A percentile compares a stretch with the other conserved stretches of the same genome.
Evolutionary conservation across 2,113 vertebrate species (phyloP).

Genomic region (Malurus alboscapulatus): DNA sequence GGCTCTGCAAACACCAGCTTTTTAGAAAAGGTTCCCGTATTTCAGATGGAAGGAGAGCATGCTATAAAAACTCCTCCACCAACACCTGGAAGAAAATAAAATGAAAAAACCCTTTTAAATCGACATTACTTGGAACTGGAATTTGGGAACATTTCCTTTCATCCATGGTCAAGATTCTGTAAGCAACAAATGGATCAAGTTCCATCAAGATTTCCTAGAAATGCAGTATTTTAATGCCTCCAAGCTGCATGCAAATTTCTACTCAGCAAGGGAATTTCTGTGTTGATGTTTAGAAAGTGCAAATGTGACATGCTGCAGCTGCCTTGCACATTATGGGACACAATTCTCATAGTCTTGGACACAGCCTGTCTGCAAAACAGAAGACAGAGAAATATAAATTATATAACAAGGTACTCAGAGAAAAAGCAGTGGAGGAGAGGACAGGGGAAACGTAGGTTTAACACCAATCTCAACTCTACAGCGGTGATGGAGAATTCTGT

Average conservation of each 20-base stretch:
- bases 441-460: not conserved
- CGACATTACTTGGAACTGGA: not conserved
- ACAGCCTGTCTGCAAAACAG: not conserved
- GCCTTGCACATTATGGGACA: not conserved
- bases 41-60: not conserved
- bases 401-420: not conserved
- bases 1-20: not conserved
- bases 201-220: constrained; percentile 4
- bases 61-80: not conserved
- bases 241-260: constrained; percentile 28
- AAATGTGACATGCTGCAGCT: constrained; percentile 16
- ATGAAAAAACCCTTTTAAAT: not conserved
- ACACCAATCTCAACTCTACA: not conserved
- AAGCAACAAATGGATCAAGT: constrained; percentile 1
- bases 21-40: not conserved
- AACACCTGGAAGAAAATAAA: not conserved
- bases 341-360: constrained; percentile 1
- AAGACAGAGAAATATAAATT: not conserved
- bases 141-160: not conserved
- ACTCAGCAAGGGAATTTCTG: not conserved
- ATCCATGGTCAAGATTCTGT: not conserved
- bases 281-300: not conserved
- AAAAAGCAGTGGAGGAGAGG: not conserved
- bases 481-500: not conserved
- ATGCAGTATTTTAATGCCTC: not conserved